A percentile compares a stretch with the other conserved stretches of the same genome.
phyloP scores from a whole-genome alignment of 2,113 vertebrate species.

The human region DNA sequence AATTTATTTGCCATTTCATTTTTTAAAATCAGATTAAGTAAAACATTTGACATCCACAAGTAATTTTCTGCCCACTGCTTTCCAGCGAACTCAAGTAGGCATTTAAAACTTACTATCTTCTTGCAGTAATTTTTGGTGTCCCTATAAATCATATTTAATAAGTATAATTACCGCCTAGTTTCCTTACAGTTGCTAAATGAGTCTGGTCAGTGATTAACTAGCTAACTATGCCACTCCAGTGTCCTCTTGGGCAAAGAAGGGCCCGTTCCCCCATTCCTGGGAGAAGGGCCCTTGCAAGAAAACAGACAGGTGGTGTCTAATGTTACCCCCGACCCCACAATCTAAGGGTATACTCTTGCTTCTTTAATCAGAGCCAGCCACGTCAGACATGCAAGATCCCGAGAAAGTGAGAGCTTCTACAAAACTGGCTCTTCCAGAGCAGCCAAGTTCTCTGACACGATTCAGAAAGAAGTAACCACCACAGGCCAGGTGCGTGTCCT shows the following conservation, averaged over 20 bases:
- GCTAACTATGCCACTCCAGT: background rate
- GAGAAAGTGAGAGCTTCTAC: constrained; percentile 77
- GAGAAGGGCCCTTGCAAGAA: background rate
- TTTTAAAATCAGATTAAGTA: background rate
- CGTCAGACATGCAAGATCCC: constrained; percentile 45
- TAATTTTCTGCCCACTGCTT: background rate
- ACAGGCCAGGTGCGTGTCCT: constrained; percentile 83
- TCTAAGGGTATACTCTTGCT: background rate
- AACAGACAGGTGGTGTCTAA: background rate
- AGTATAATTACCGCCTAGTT: background rate
- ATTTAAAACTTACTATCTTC: background rate
- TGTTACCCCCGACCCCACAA: background rate
- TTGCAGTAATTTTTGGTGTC: background rate
- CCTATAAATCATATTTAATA: background rate
- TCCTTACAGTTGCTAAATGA: background rate
- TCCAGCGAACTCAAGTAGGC: background rate
- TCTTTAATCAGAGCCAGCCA: constrained; percentile 68
- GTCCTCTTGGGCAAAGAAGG: background rate
- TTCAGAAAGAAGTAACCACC: constrained; percentile 76
- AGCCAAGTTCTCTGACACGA: constrained; percentile 71
- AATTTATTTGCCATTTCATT: background rate
- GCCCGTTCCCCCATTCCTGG: background rate
- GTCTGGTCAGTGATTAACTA: background rate
- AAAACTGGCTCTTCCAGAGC: constrained; percentile 51
- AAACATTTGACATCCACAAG: background rate